Evolutionary conservation across 2,113 vertebrate genomes (phyloP).

Genomic region (Athene noctua): DNA sequence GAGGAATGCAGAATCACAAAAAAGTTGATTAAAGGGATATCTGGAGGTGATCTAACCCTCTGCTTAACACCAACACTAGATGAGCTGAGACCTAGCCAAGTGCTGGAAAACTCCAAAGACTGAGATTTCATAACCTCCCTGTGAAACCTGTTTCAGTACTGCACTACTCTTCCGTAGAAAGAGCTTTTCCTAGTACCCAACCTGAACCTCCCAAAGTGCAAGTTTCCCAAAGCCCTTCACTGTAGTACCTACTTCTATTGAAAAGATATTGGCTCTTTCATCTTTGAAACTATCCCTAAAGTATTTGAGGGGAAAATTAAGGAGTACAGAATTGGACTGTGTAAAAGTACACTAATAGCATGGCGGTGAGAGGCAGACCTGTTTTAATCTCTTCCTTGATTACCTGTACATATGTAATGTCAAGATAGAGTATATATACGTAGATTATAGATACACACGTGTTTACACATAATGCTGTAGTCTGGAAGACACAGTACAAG

Average conservation of each 20-base stretch:
- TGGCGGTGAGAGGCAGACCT: neutral
- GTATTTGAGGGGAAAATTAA: neutral
- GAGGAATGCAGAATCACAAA: neutral
- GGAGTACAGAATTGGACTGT: too few species aligned
- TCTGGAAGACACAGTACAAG: neutral
- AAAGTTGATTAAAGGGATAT: neutral
- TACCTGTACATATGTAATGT: neutral
- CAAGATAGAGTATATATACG: rapidly evolving
- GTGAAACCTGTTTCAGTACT: neutral
- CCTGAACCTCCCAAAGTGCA: neutral
- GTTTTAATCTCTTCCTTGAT: neutral
- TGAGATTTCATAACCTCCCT: neutral
- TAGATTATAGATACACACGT: neutral
- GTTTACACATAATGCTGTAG: neutral
- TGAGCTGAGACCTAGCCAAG: neutral
- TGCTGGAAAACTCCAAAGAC: neutral
- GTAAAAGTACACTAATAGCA: neutral
- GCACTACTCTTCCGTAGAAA: neutral
- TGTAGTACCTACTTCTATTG: rapidly evolving
- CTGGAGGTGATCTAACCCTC: neutral
- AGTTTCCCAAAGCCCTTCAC: neutral
- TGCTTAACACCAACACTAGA: neutral
- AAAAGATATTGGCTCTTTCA: neutral
- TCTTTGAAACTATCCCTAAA: neutral
- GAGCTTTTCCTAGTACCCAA: neutral